Evolutionary conservation across 2,113 vertebrate species (phyloP), one percentile per base, ranked within the genome.

Genomic region (Plecturocebus donacophilus): DNA sequence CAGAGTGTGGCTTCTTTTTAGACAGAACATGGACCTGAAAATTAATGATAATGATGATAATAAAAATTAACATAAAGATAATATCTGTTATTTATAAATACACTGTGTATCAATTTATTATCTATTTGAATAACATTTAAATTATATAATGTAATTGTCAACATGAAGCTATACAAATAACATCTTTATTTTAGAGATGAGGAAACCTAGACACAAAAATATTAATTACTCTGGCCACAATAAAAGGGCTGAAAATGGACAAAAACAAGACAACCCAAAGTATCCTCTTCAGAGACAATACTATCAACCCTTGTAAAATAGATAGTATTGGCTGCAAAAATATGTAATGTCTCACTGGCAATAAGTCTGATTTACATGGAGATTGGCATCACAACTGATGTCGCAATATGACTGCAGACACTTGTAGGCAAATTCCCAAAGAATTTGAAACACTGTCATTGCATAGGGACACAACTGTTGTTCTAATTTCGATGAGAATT

Each of bases 111-210:
- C 35, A 32, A 19, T 85, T 76, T 54, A 73, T 21, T 91, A 83
- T 3, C 8, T 86, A 45, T 17, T 56, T 54, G 5, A 49, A 61
- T 10, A 52, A n/a, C 10, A 66, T 17, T 52, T 73, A 47, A 19
- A 47, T 32, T 42, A 56, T 49, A 27, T 87, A 49, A 79, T 73
- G n/a, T 58, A 76, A 70, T 11, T 77, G 25, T 47, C 49, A 84
- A 49, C 49, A 82, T 47, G 19, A 93, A 93, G 42, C 32, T 76
- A 73, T 86, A 82, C 40, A 93, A 93, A 88, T 49, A 85, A 32
- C 1, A 49, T 40, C 17, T 93, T 88, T 87, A 80, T 56, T 95
- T 88, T 82, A 96, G 17, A 83, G 38, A 83, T 76, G 35, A 93
- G 11, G 5, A 90, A 90, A 93, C 42, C 7, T 90, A 85, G 20